Evolutionary conservation across 2,113 vertebrate species (phyloP).

Genomic region (Nerophis ophidion): DNA sequence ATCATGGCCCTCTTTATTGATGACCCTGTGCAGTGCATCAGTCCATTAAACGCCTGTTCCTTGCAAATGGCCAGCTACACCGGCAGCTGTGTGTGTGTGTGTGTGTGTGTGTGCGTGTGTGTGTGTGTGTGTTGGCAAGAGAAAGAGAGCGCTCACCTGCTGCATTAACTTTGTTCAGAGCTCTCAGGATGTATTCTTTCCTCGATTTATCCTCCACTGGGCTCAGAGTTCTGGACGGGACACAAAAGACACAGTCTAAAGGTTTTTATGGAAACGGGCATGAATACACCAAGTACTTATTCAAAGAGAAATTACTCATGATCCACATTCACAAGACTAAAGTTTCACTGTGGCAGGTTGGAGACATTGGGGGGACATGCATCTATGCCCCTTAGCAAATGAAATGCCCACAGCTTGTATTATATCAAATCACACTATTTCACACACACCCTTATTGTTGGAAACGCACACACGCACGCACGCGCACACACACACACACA

Average conservation of each 20-base stretch:
- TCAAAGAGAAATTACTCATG: constrained; percentile 16
- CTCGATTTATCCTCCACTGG: constrained; percentile 29
- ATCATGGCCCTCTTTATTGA: constrained; percentile 53
- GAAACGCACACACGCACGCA: constrained; percentile 22
- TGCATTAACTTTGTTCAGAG: constrained; percentile 68
- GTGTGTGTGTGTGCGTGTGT: constrained; percentile 6
- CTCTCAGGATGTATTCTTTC: constrained; percentile 56
- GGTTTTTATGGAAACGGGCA: constrained; percentile 13
- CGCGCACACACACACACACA: constrained; percentile 40
- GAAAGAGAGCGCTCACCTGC: constrained; percentile 55
- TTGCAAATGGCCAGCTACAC: constrained; percentile 46
- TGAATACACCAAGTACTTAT: constrained; percentile 6
- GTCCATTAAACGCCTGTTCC: constrained; percentile 58
- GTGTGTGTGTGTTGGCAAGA: constrained; percentile 1
- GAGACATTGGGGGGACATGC: constrained; percentile 20
- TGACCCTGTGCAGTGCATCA: constrained; percentile 55
- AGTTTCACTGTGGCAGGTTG: constrained; percentile 18
- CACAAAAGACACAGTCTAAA: constrained; percentile 25
- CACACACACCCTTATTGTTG: constrained; percentile 31
- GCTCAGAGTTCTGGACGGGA: constrained; percentile 39
- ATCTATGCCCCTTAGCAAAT: constrained; percentile 49
- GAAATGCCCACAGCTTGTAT: constrained; percentile 38
- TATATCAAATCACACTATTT: constrained; percentile 55
- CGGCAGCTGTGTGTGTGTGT: constrained; percentile 1
- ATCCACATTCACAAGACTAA: constrained; percentile 17